phyloP scores from a whole-genome alignment of 2,113 vertebrate genomes.

The Cygnus buccinator region DNA sequence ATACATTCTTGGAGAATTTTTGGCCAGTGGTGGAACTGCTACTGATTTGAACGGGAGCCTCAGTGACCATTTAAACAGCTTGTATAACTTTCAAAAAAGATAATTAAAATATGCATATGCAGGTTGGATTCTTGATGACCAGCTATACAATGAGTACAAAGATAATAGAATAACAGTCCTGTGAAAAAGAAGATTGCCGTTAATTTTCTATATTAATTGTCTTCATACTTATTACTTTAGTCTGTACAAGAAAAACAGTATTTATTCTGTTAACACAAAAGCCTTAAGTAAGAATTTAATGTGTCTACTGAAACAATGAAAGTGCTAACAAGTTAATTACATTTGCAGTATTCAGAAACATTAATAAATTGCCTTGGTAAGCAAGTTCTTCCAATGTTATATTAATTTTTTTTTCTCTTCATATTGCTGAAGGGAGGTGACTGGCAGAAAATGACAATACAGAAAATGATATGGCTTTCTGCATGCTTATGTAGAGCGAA shows the following conservation, averaged over 20 bases:
- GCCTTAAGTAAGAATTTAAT: background rate
- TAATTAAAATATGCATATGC: background rate
- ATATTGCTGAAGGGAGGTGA: background rate
- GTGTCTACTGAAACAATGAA: background rate
- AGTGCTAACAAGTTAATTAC: background rate
- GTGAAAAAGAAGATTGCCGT: background rate
- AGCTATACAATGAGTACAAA: background rate
- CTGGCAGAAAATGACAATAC: background rate
- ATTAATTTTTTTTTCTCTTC: background rate
- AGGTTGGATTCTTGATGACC: background rate
- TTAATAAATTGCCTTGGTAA: background rate
- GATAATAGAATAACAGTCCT: background rate
- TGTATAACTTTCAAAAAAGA: background rate
- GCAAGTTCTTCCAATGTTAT: background rate
- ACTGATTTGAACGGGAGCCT: background rate
- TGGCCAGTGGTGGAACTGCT: background rate
- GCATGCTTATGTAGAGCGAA: background rate
- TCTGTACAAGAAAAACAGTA: background rate
- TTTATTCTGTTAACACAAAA: conserved; percentile 4
- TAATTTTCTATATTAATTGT: background rate
- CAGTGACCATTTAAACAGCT: background rate
- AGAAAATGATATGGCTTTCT: background rate
- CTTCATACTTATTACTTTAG: background rate
- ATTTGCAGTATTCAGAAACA: background rate
- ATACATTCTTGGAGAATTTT: background rate